Percentiles rank a stretch among this genome's conserved stretches.
These are phyloP conservation scores for Tupaia chinensis DNA, from an alignment of 2,113 vertebrate species.

Conservation along the genomic window DNA sequence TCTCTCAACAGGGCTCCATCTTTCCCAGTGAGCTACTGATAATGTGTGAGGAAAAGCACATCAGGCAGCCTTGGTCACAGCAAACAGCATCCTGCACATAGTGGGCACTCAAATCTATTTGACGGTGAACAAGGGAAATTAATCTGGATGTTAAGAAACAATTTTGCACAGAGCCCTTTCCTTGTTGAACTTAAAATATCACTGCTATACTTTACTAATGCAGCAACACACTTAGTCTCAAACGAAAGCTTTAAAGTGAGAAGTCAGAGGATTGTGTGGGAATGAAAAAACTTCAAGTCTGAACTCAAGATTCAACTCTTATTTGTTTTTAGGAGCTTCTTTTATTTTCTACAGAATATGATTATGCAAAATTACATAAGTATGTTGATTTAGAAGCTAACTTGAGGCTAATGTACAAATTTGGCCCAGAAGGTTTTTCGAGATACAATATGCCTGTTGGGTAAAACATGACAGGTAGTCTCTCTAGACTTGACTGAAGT, in stretches of 20 bases:
- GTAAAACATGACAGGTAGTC: constrained; percentile 49
- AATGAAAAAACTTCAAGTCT: background rate
- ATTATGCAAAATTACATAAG: background rate
- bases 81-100: background rate
- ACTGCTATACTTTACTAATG: background rate
- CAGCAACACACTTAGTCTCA: background rate
- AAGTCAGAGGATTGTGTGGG: background rate
- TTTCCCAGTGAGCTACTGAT: background rate
- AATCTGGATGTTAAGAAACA: background rate
- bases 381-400: constrained; percentile 14
- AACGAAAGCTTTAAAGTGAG: background rate
- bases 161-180: background rate
- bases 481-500: constrained; percentile 50
- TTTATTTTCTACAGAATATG: constrained; percentile 22
- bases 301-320: background rate
- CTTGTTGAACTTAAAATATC: background rate
- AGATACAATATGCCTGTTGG: background rate
- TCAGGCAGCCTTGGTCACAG: background rate
- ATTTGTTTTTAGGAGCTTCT: background rate
- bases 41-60: rapidly evolving
- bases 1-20: too few relatives aligned
- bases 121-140: background rate
- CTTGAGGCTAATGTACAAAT: constrained; percentile 43
- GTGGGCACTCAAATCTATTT: background rate
- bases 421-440: constrained; percentile 31